These are phyloP conservation scores for Ptilonorhynchus violaceus DNA, from an alignment of 2,113 vertebrate genomes.

Conservation along the genomic window DNA sequence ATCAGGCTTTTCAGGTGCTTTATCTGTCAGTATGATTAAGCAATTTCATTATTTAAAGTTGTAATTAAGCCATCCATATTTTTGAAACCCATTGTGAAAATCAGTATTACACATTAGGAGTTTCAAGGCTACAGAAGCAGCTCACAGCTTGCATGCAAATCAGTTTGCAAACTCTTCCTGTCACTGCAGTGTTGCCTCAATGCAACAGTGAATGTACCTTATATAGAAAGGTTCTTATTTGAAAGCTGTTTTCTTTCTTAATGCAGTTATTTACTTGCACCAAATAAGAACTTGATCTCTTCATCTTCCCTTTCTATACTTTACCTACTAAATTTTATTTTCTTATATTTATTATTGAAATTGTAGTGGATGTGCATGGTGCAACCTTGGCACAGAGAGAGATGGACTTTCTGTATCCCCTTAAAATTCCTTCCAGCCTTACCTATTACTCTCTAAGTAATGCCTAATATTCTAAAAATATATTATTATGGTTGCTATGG, in stretches of 20 bases:
- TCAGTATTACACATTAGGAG: neutral
- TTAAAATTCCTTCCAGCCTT: neutral
- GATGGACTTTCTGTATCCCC: neutral
- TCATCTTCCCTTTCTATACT: neutral
- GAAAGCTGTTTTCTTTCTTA: neutral
- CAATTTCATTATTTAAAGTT: constrained; percentile 45
- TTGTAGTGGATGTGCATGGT: neutral
- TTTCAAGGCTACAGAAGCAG: neutral
- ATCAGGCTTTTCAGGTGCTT: constrained; percentile 27
- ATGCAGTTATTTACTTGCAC: neutral
- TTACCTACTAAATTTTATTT: neutral
- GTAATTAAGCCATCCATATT: constrained; percentile 53
- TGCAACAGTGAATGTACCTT: neutral
- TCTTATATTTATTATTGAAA: neutral
- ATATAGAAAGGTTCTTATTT: neutral
- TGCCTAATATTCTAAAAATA: neutral
- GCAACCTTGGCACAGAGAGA: neutral
- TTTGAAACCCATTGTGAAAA: constrained; percentile 7
- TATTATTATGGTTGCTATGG: neutral
- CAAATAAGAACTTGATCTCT: neutral
- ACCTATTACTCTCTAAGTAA: neutral
- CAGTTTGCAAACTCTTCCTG: neutral
- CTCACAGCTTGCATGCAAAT: neutral
- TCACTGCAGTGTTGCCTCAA: neutral
- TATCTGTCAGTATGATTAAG: constrained; percentile 43